Conservation (phyloP, 2,888 invertebrate genomes). For the Platycheirus albimanus region DNA sequence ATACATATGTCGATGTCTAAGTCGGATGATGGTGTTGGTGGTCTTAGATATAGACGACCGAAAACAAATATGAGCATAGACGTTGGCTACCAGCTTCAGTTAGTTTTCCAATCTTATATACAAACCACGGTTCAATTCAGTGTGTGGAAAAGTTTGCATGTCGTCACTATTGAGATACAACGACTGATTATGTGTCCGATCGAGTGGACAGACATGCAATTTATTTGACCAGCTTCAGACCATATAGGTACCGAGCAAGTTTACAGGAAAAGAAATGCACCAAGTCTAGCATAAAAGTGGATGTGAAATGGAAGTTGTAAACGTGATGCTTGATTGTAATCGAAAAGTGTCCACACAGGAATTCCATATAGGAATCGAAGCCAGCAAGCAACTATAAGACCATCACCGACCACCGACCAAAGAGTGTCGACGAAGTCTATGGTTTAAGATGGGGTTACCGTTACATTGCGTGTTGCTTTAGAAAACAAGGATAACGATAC, state of each 20-base stretch:
- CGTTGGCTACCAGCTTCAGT: neutral
- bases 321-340: constrained; percentile 63
- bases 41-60: constrained; percentile 1
- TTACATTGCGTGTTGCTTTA: constrained; percentile 53
- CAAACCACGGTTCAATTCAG: constrained; percentile 23
- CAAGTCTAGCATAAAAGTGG: neutral
- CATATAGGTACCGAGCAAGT: neutral
- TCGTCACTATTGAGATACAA: constrained; percentile 67
- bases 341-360: constrained; percentile 67
- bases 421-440: neutral
- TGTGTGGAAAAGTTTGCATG: constrained; percentile 58
- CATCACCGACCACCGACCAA: neutral
- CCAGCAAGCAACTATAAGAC: neutral
- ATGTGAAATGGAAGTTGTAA: constrained; percentile 46
- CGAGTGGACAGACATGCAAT: constrained; percentile 72
- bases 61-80: neutral
- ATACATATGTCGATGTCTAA: too few relatives aligned
- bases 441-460: constrained; percentile 16
- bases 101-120: constrained; percentile 20
- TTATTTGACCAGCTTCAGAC: constrained; percentile 49
- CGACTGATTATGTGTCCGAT: constrained; percentile 65
- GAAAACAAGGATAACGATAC: constrained; percentile 54
- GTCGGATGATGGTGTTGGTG: too few relatives aligned
- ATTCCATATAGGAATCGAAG: constrained; percentile 28
- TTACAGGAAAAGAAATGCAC: too few relatives aligned